Evolutionary conservation across 2,113 vertebrate genomes (phyloP).

Genomic region (rabbit (Oryctolagus cuniculus)): DNA sequence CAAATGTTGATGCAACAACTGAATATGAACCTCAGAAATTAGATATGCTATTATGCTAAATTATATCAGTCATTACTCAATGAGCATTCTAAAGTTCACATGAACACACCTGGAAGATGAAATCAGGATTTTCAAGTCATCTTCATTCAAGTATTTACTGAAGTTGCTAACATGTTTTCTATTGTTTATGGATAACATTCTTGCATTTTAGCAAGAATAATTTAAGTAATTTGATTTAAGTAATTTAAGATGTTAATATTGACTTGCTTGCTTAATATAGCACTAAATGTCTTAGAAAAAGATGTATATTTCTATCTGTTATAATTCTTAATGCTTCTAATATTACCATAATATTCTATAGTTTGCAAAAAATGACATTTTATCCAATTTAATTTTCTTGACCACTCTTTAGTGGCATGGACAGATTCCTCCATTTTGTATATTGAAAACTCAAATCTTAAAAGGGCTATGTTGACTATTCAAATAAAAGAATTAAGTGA

Average conservation of each 20-base stretch:
- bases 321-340: neutral
- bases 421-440: neutral
- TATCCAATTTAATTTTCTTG: neutral
- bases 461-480: neutral
- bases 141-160: constrained; percentile 23
- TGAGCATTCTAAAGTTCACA: constrained; percentile 26
- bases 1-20: constrained; percentile 65
- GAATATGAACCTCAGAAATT: constrained; percentile 50
- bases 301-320: neutral
- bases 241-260: neutral
- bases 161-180: constrained; percentile 27
- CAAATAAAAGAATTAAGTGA: neutral
- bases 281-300: neutral
- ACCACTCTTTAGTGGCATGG: neutral
- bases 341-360: neutral
- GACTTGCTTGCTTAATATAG: neutral
- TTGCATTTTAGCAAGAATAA: neutral
- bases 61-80: constrained; percentile 18
- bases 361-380: neutral
- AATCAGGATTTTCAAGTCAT: constrained; percentile 45
- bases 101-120: neutral
- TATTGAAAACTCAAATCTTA: neutral
- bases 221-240: no score
- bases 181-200: neutral
- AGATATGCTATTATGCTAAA: constrained; percentile 47